phyloP scores from a whole-genome alignment of 1,140 invertebrate species.

The Drosophila pachea region DNA sequence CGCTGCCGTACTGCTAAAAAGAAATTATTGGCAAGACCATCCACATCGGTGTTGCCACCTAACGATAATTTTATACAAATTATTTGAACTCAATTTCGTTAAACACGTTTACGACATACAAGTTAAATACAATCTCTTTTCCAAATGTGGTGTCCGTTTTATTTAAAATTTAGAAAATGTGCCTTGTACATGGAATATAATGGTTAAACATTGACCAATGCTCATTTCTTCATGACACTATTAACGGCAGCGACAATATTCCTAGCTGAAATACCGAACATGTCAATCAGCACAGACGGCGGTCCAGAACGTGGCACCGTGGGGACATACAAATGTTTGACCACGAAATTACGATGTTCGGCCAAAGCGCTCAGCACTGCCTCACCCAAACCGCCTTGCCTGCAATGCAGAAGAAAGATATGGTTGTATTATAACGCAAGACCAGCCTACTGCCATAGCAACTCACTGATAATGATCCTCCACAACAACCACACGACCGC shows the following conservation, averaged over 20 bases:
- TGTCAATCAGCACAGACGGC: slow-evolving; percentile 89
- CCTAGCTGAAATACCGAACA: slow-evolving; percentile 92
- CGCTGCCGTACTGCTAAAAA: not conserved
- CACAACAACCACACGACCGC: slow-evolving; percentile 92
- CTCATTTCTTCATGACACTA: slow-evolving; percentile 82
- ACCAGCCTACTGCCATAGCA: too few species aligned
- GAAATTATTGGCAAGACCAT: too few species aligned
- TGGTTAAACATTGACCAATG: not conserved
- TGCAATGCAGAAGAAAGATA: slow-evolving; percentile 26
- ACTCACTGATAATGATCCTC: slow-evolving; percentile 97
- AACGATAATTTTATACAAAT: not conserved
- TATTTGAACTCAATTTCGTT: too few species aligned
- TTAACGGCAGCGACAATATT: slow-evolving; percentile 87
- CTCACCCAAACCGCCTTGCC: slow-evolving; percentile 94
- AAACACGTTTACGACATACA: not conserved
- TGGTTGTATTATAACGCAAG: not conserved
- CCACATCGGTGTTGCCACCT: not conserved
- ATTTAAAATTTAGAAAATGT: not conserved
- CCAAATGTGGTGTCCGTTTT: too few species aligned
- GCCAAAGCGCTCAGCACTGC: slow-evolving; percentile 92
- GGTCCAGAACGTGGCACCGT: slow-evolving; percentile 95
- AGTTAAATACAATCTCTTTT: not conserved
- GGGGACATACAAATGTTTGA: slow-evolving; percentile 92
- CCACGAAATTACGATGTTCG: slow-evolving; percentile 85
- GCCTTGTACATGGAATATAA: not conserved